Evolutionary conservation across 1,140 invertebrate genomes (phyloP), one percentile per base, ranked within the genome.

Genomic region (Meloidogyne exigua): DNA sequence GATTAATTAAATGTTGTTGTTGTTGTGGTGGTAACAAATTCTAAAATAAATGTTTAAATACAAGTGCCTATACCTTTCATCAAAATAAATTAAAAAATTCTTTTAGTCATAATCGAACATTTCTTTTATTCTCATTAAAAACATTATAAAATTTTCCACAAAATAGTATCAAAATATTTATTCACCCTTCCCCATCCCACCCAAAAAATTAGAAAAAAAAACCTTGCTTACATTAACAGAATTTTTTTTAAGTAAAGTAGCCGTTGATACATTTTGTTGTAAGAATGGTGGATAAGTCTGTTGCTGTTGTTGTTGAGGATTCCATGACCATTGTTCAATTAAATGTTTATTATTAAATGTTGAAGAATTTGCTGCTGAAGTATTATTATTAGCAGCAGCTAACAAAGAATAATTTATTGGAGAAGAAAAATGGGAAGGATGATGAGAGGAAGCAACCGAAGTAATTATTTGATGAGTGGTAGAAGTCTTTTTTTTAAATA

Each of bases 401-500:
- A 73, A 64, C 13, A 73, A 39, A 21, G 42, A 64, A 64, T 73
- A 73, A 57, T 73, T 64, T n/a, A 73, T 25, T 39, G 72, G 32
- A 28, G 72, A 65, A 26, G 57, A 36, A 66, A 57, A 21, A 23
- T 62, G 72, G 4, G 57, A 73, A 65, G 42, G 21, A 57, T 57
- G 49, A 21, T 44, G 28, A 26, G 72, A 73, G 7, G 72, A 62
- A 39, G 72, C 72, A 26, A 73, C 65, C n/a, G 72, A 73, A 65
- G 72, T 73, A 39, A 62, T 73, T 36, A 65, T 62, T 15, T 66
- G 72, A 28, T 62, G 72, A 11, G 72, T 23, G 7, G 66, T 32
- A 25, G 18, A 68, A n/a, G 28, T 68, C 39, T 68, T 21, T 32
- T 65, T 65, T 21, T 7, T 21, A 68, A 23, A 21, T 7, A 68